phyloP scores from a whole-genome alignment of 2,113 vertebrate genomes.

The Otus sunia region DNA sequence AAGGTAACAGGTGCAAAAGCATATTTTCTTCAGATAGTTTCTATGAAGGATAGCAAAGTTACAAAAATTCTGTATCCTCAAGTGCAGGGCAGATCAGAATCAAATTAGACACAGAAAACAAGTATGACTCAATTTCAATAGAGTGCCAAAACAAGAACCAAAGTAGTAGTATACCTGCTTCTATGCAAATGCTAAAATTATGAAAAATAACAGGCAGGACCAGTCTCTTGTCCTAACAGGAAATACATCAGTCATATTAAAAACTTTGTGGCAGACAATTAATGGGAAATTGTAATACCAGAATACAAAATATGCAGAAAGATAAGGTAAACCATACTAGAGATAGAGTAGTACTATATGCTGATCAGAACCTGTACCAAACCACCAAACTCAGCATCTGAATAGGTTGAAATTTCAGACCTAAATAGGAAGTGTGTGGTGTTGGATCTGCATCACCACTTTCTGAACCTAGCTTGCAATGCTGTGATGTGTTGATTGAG shows the following conservation, averaged over 20 bases:
- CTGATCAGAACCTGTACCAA: not conserved
- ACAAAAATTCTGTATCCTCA: not conserved
- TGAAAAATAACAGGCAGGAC: not conserved
- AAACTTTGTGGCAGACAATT: not conserved
- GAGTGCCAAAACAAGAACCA: not conserved
- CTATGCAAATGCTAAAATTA: not conserved
- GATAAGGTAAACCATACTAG: not conserved
- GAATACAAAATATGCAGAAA: not conserved
- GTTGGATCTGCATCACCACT: not conserved
- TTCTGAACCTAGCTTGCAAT: not conserved
- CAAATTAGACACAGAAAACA: not conserved
- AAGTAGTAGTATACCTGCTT: not conserved
- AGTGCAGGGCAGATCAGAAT: not conserved
- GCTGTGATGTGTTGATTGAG: not conserved
- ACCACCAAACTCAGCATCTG: not conserved
- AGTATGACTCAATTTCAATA: not conserved
- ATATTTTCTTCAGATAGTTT: not conserved
- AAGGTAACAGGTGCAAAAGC: not conserved
- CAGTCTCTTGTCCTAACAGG: not conserved
- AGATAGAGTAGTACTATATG: not conserved
- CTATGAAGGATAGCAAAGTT: not conserved
- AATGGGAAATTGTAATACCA: not conserved
- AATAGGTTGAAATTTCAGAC: not conserved
- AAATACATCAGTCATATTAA: not conserved
- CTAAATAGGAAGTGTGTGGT: not conserved